Evolutionary conservation across 37 sponge, comb jelly and placozoan species (phyloP).

Genomic region (Geodia barretti): DNA sequence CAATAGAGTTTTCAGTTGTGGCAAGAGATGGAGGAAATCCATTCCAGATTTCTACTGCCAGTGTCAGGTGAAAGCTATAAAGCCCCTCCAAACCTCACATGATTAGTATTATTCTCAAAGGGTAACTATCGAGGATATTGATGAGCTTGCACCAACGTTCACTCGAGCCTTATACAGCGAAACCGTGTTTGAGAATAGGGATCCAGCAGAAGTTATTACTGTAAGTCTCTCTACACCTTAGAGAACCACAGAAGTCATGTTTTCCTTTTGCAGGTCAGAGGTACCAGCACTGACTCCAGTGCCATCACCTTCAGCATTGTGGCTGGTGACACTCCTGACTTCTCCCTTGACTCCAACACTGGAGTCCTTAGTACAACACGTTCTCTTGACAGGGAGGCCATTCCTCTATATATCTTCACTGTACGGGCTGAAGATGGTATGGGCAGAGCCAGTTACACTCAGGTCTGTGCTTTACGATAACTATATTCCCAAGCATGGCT

Average conservation of each 20-base stretch:
- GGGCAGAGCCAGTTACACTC: constrained; percentile 17
- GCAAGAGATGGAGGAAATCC: not conserved
- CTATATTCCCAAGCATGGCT: not conserved
- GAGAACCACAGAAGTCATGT: too few species aligned
- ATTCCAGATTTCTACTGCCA: not conserved
- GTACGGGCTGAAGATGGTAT: constrained; percentile 37
- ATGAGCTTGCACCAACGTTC: constrained; percentile 51
- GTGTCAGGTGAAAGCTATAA: constrained; percentile 13
- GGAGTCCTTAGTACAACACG: constrained; percentile 22
- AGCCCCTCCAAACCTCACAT: not conserved
- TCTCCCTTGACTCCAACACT: constrained; percentile 22
- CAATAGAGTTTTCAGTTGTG: constrained; percentile 21
- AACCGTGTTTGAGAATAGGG: constrained; percentile 23
- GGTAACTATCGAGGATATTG: constrained; percentile 34
- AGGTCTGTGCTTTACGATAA: constrained; percentile 12
- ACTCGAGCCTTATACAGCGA: not conserved
- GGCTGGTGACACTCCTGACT: not conserved
- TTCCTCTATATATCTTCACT: constrained; percentile 30
- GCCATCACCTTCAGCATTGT: constrained; percentile 24
- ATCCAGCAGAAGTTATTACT: constrained; percentile 6
- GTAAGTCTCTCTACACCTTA: too few species aligned
- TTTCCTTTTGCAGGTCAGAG: too few species aligned
- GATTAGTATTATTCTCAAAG: not conserved
- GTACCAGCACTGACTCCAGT: too few species aligned
- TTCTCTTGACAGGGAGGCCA: constrained; percentile 32